Conservation (phyloP, 2,888 invertebrate species). For the Enchytraeus crypticus region DNA sequence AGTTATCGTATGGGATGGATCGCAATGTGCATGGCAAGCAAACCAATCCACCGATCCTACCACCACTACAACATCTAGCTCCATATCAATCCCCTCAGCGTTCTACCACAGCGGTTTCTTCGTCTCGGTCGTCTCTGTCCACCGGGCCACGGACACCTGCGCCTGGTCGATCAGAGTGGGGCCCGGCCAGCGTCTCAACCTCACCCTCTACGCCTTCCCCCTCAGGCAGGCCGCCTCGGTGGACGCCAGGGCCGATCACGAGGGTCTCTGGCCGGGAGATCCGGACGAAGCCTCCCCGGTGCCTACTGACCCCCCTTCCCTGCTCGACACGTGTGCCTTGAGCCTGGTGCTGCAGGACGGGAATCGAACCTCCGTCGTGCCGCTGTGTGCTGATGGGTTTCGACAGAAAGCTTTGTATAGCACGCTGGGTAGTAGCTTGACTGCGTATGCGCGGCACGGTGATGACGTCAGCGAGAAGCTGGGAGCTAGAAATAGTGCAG, state of each 20-base stretch:
- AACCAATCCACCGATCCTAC: too few species aligned
- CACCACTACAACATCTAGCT: too few species aligned
- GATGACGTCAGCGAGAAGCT: too few species aligned
- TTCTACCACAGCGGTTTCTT: too few species aligned
- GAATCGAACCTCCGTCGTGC: not conserved
- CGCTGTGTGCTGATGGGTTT: slow-evolving; percentile 3
- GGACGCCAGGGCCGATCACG: too few species aligned
- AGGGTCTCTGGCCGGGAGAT: too few species aligned
- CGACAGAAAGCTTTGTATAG: not conserved
- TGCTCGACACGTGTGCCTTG: not conserved
- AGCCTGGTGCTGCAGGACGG: not conserved
- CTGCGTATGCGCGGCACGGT: slow-evolving; percentile 1
- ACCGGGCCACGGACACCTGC: slow-evolving; percentile 8
- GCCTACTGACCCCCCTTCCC: not conserved
- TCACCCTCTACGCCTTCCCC: slow-evolving; percentile 17
- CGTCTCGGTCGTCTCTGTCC: not conserved
- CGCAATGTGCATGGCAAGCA: too few species aligned
- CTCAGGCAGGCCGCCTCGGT: too few species aligned
- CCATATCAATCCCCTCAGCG: too few species aligned
- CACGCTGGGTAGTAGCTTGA: not conserved
- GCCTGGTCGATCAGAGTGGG: slow-evolving; percentile 15
- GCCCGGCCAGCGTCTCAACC: slow-evolving; percentile 16
- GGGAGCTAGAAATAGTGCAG: not conserved
- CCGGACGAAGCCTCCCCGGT: not conserved
- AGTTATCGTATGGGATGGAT: too few species aligned